A percentile compares a stretch with the other conserved stretches of the same genome.
These are phyloP conservation scores for Clitarchus hookeri DNA, from an alignment of 2,888 invertebrate species.

Conservation along the genomic window DNA sequence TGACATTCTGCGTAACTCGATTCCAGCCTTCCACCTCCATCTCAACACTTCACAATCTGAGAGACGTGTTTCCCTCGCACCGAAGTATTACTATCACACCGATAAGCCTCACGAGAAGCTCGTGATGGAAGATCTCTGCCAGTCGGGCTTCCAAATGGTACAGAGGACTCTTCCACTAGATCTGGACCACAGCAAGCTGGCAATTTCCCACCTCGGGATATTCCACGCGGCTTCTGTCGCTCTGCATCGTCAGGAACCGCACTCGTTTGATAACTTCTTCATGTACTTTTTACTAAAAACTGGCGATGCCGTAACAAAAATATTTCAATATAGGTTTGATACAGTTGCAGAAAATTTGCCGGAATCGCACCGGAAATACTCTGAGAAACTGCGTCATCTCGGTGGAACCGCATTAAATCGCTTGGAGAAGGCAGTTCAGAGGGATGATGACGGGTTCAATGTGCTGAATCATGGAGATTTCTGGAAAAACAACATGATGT, in stretches of 20 bases:
- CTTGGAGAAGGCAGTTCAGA: background rate
- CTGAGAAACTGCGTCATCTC: background rate
- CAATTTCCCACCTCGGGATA: background rate
- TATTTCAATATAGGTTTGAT: background rate
- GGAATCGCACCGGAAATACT: background rate
- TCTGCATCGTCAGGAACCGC: background rate
- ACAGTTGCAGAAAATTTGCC: background rate
- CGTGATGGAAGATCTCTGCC: slow-evolving; percentile 24
- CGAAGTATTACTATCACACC: background rate
- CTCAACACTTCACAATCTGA: background rate
- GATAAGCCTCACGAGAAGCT: background rate
- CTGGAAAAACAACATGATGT: slow-evolving; percentile 18
- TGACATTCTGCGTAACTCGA: background rate
- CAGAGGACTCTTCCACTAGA: background rate
- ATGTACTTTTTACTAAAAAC: background rate
- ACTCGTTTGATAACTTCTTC: background rate
- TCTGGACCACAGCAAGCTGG: slow-evolving; percentile 19
- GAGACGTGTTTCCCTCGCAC: background rate
- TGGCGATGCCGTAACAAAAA: too few species aligned
- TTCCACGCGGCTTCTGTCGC: slow-evolving; percentile 20
- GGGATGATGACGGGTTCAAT: background rate
- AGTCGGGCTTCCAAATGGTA: slow-evolving; percentile 4
- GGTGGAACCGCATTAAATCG: background rate
- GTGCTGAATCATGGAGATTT: slow-evolving; percentile 19
- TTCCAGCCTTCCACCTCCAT: background rate